These are phyloP conservation scores for Cichlasoma orientale DNA, from an alignment of 2,797 vertebrate genomes.

Conservation along the genomic window DNA sequence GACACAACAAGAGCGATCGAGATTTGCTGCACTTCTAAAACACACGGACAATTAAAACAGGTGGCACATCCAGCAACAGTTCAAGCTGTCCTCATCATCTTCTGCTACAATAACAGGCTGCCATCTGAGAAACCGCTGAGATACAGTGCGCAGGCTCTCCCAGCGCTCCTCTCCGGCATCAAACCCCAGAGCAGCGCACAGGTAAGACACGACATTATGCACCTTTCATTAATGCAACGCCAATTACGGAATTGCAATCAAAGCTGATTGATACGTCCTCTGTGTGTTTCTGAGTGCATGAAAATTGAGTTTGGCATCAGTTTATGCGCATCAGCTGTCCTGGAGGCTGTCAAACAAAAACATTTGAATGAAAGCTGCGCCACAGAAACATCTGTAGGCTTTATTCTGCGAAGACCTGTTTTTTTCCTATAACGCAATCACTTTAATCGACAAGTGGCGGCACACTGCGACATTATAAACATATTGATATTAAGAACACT, in stretches of 20 bases:
- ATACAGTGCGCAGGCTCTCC: constrained; percentile 75
- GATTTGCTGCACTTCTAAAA: constrained; percentile 21
- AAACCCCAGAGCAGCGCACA: constrained; percentile 71
- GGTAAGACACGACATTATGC: constrained; percentile 79
- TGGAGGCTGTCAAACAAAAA: constrained; percentile 58
- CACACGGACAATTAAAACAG: constrained; percentile 33
- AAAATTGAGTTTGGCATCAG: constrained; percentile 32
- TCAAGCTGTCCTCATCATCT: constrained; percentile 56
- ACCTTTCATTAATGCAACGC: constrained; percentile 46
- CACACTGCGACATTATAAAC: constrained; percentile 22
- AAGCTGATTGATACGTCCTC: not conserved
- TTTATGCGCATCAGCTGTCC: constrained; percentile 44
- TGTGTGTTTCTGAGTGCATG: constrained; percentile 12
- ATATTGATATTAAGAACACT: constrained; percentile 30
- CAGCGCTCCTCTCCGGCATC: constrained; percentile 65
- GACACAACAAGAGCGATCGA: constrained; percentile 8
- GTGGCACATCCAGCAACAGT: constrained; percentile 56
- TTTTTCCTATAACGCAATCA: not conserved
- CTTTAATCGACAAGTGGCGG: constrained; percentile 23
- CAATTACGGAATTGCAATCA: not conserved
- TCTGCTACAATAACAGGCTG: constrained; percentile 64
- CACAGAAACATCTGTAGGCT: constrained; percentile 45
- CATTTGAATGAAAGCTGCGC: constrained; percentile 69
- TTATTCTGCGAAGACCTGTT: not conserved
- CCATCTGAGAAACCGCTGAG: constrained; percentile 55